Base-by-base conservation (phyloP, 23 tunicate genomes). In the Ciona savignyi region DNA sequence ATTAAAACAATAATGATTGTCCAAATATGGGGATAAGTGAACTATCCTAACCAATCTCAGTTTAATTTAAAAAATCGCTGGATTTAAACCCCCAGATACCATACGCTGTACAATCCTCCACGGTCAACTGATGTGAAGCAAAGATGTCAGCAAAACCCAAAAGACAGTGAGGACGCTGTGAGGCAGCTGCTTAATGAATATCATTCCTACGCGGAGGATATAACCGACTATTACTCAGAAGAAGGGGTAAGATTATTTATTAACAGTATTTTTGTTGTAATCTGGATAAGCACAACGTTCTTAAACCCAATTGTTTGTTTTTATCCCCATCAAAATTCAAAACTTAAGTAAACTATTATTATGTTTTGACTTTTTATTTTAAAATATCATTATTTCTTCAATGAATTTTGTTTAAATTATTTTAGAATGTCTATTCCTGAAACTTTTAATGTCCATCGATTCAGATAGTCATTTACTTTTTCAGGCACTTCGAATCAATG, bases 71-170 rank as follows among this genome's bases (percentile, higher is more conserved):
- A 49, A 49, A 49, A 49, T 49, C 20, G 19, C 61, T 49, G 15
- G 19, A 49, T 63, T 30, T 56, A 3, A 24, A 11, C 29, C 61
- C 32, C 31, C 77, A 84, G 97, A 30, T 90, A 75, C 71, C 98
- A 93, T 83, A 79, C 85, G 1, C 27, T 86, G 9, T 86, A 81
- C 82, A 82, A 93, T 51, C 98, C 98, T 1, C 93, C 98, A 22
- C 69, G 77, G 2, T 61, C 88, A 0, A 33, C 71, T 19, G 98
- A 93, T 4, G 82, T 93, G 25, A 81, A 76, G 60, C 67, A 72
- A 32, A 35, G 98, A 61, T 86, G 93, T 68, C 70, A 66, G 19
- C 81, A 74, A 56, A 70, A 93, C 61, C 85, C 81, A 2, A 69
- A 74, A 21, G 98, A 93, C 66, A 63, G 64, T 0, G 88, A 86